Evolutionary conservation across 1,140 invertebrate species (phyloP), one percentile per base, ranked within the genome.

Genomic region (Drosophila jambulina): DNA sequence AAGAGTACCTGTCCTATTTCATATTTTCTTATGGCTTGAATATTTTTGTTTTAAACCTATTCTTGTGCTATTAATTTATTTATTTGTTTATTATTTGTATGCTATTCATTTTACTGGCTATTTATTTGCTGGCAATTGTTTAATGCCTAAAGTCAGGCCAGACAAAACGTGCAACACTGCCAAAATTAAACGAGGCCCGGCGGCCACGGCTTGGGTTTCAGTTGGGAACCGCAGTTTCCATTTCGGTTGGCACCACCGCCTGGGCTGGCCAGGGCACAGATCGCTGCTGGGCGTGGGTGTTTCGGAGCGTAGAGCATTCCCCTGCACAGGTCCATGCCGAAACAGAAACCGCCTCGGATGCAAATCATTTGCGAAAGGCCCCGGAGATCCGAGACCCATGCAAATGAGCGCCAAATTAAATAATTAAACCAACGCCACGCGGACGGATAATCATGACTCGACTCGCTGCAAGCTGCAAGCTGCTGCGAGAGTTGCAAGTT

Each of bases 381-480:
- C 48, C n/a, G 34, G 36, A 40, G 51, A 60, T 70, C 59, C 51
- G 48, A 68, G 57, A 43, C 59, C 54, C 74, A 78, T 75, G 69
- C 84, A 87, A 88, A 88, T 88, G 80, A 75, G 80, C 76, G 82
- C 78, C 81, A 85, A 88, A 90, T 90, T 90, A 90, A 90, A 90
- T 90, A 90, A 90, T 90, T 90, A 90, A 90, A 82, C 63, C 80
- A 80, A 71, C 76, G 64, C 76, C 80, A 60, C 23, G 48, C 46
- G 19, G 43, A 72, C 71, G 23, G 58, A 64, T 51, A 64, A 51
- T 67, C 74, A 60, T 29, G 69, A 59, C 67, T 60, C 54, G 67
- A 42, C 45, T 67, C 46, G 48, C 29, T 56, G 40, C 46, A 32
- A 60, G 51, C 51, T 23, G 49, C 23, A 48, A 32, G 51, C 40